Conservation (phyloP, 2,888 invertebrate species). For the Tryphoninae sp. region DNA sequence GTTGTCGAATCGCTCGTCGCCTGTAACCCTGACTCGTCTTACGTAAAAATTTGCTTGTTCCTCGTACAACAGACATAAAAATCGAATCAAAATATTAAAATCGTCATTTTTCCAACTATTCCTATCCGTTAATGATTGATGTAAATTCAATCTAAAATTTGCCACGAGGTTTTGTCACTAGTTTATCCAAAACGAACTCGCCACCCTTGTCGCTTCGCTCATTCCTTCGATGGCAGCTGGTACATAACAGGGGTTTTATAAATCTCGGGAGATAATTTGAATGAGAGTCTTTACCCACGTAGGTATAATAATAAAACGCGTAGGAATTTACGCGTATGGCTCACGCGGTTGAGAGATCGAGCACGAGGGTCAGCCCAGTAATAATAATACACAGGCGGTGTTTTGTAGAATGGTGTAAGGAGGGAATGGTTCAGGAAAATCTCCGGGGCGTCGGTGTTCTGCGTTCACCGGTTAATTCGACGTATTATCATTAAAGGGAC, state of each 20-base stretch:
- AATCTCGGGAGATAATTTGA: slow-evolving; percentile 53
- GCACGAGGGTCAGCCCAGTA: slow-evolving; percentile 61
- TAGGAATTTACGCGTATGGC: slow-evolving; percentile 54
- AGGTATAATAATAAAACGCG: slow-evolving; percentile 50
- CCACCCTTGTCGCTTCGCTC: neutral
- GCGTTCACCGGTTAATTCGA: slow-evolving; percentile 75
- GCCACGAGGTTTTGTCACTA: neutral
- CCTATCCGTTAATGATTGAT: neutral
- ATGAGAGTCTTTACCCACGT: slow-evolving; percentile 37
- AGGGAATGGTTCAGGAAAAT: slow-evolving; percentile 35
- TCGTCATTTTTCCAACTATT: neutral
- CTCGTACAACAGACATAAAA: too few relatives aligned
- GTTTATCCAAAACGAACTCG: neutral
- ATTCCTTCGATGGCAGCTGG: slow-evolving; percentile 13
- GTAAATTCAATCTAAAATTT: slow-evolving; percentile 24
- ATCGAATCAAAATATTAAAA: neutral
- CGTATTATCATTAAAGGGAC: slow-evolving; percentile 80
- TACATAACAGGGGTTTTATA: slow-evolving; percentile 40
- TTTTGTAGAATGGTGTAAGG: slow-evolving; percentile 10
- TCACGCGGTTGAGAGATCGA: slow-evolving; percentile 42
- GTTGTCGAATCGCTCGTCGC: too few relatives aligned
- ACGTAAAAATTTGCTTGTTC: too few relatives aligned
- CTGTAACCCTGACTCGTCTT: too few relatives aligned
- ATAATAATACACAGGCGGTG: slow-evolving; percentile 56
- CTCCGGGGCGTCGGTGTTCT: slow-evolving; percentile 44